phyloP scores from a whole-genome alignment of 2,797 vertebrate genomes.

The Silurus aristotelis region DNA sequence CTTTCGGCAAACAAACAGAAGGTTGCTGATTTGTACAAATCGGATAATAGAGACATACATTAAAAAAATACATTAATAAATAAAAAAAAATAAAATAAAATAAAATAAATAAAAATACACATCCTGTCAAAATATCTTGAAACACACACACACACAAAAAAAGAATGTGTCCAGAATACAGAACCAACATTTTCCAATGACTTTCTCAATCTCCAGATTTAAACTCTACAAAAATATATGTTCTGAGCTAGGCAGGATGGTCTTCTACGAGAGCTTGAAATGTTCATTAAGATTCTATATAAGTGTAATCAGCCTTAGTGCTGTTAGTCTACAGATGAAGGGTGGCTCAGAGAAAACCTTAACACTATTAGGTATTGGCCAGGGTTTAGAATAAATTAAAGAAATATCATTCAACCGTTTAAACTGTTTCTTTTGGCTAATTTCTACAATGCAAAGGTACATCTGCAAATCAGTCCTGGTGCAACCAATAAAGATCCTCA shows the following conservation, averaged over 20 bases:
- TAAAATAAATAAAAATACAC: neutral
- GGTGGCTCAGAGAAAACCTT: neutral
- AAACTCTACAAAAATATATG: neutral
- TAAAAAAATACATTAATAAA: no score
- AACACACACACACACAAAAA: neutral
- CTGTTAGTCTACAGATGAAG: neutral
- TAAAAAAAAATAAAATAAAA: neutral
- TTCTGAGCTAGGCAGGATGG: neutral
- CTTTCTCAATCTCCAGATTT: neutral
- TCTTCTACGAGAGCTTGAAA: neutral
- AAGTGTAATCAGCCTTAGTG: neutral
- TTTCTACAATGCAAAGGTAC: neutral
- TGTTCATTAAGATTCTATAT: neutral
- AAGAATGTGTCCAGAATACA: neutral
- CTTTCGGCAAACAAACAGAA: neutral
- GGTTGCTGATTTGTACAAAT: neutral
- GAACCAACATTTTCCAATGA: neutral
- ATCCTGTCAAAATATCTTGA: neutral
- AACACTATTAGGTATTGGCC: neutral
- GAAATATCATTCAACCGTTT: neutral
- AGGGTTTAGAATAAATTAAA: neutral
- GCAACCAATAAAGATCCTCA: neutral
- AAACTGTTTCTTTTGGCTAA: neutral
- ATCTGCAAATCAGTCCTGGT: neutral
- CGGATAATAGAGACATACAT: neutral